Percentiles rank a stretch among this genome's conserved stretches.
These are phyloP conservation scores for Atractosteus spatula DNA, from an alignment of 2,113 vertebrate species.

Conservation along the genomic window DNA sequence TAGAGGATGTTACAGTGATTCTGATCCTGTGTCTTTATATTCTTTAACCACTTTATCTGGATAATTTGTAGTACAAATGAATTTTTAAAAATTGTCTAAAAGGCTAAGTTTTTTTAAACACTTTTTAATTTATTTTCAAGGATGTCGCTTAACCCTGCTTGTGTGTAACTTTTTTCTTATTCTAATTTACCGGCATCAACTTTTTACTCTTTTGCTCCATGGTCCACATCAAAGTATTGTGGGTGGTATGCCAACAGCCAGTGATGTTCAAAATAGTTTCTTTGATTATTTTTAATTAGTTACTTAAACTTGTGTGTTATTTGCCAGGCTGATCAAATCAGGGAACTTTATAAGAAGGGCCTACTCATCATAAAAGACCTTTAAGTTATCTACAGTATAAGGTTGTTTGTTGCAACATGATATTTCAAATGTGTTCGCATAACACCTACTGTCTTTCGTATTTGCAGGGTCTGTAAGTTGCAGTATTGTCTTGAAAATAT, in stretches of 20 bases:
- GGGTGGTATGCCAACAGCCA: too few species aligned
- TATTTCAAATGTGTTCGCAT: not conserved
- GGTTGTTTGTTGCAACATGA: not conserved
- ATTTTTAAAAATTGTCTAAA: too few species aligned
- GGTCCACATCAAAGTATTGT: too few species aligned
- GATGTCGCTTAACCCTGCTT: too few species aligned
- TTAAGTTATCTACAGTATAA: not conserved
- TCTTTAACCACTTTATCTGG: too few species aligned
- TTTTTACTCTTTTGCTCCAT: not conserved
- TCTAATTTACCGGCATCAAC: not conserved
- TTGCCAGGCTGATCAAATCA: constrained; percentile 22
- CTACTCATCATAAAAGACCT: not conserved
- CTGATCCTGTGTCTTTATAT: too few species aligned
- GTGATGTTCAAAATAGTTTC: too few species aligned
- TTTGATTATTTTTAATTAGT: not conserved
- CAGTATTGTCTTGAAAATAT: not conserved
- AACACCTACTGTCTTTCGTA: not conserved
- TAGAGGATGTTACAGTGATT: too few species aligned
- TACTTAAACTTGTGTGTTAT: constrained; percentile 5
- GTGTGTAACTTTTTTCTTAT: not conserved
- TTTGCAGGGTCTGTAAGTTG: not conserved
- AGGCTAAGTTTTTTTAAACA: too few species aligned
- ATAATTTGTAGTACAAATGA: too few species aligned
- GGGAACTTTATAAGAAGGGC: constrained; percentile 12
- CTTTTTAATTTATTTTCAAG: too few species aligned